Conservation (phyloP, 2,888 invertebrate species). For the Leistus spinibarbis region DNA sequence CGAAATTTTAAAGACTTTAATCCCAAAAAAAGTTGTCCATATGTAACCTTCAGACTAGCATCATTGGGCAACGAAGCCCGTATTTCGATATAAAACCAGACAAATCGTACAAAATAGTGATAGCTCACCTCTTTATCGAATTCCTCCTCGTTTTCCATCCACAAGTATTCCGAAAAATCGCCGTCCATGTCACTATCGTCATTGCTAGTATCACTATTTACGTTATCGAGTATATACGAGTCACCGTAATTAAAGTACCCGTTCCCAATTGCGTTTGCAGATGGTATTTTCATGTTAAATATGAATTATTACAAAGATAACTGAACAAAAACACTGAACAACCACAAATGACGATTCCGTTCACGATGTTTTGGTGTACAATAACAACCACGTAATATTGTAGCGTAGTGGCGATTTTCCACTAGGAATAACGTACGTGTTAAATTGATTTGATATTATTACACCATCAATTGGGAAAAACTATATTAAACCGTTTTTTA, state of each 20-base stretch:
- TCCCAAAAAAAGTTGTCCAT: neutral
- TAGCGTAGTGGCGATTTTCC: neutral
- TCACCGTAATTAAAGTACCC: constrained; percentile 52
- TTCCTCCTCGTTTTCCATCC: constrained; percentile 95
- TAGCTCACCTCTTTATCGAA: constrained; percentile 83
- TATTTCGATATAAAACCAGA: neutral
- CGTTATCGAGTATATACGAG: constrained; percentile 47
- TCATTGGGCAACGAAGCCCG: neutral
- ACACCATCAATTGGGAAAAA: neutral
- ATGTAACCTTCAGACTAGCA: neutral
- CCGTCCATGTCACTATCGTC: constrained; percentile 61
- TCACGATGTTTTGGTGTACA: neutral
- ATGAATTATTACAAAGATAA: neutral
- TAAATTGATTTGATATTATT: neutral
- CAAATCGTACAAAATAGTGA: constrained; percentile 1
- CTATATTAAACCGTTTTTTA: neutral
- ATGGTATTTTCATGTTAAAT: constrained; percentile 53
- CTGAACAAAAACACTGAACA: neutral
- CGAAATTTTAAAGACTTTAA: neutral
- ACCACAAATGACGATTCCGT: neutral
- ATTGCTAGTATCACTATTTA: constrained; percentile 51
- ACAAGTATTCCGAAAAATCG: constrained; percentile 89
- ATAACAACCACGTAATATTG: neutral
- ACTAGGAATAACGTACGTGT: neutral
- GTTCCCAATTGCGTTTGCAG: constrained; percentile 50